Evolutionary conservation across 2,797 vertebrate genomes (phyloP), one percentile per base, ranked within the genome.

Genomic region (Oreochromis mossambicus): DNA sequence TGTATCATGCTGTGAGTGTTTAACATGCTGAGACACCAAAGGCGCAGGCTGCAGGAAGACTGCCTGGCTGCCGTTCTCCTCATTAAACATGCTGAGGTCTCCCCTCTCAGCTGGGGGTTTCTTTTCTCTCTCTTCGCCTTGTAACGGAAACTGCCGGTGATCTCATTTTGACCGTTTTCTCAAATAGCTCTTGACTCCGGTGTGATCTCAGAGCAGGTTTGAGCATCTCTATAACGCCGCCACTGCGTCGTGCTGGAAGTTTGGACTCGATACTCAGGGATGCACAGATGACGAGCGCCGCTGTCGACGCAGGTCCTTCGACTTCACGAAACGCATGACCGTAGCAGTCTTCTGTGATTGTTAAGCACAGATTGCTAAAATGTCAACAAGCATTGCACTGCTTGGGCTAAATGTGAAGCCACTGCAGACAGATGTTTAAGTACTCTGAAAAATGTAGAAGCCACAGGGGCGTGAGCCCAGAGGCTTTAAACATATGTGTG

Each of bases 1-100:
- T 93, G 93, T 95, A 93, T 95, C 97, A 95, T 63, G 96, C 97
- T 97, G 97, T 96, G 97, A 96, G 94, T 94, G 96, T 97, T 97
- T 96, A 97, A 97, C 95, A 97, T 97, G 96, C 96, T 96, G 96
- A 97, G 96, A 94, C 95, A 97, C 95, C 91, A 94, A 96, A 97
- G 96, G 95, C 93, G 82, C 85, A 94, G 94, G 91, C 92, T 92
- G 88, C 91, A 87, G 96, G 93, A 95, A 96, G 95, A 92, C 93
- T 95, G 95, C 90, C 94, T 94, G 95, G 94, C 96, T 97, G 95
- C 94, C 92, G 87, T 93, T 96, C 95, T 96, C 95, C 96, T 97
- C 97, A 97, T 98, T 98, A 98, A 97, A 96, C 85, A 85, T 86
- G 89, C 92, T n/a, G 89, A 93, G 95, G 96, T 96, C 94, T 97